Conservation (phyloP, 2,888 invertebrate species). For the Girardia tigrina region DNA sequence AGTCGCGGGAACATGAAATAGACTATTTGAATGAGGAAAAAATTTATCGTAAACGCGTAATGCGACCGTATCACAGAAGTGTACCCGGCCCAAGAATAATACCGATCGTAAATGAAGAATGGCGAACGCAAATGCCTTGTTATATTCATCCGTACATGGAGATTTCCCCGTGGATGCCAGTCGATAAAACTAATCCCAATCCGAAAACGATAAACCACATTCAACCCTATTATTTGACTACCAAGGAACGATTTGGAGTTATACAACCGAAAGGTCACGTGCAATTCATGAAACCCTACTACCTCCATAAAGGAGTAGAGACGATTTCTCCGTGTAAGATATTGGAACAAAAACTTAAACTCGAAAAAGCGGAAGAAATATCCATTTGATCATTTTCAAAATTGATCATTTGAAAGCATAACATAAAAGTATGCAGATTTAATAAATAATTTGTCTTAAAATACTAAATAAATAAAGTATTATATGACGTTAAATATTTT, state of each 20-base stretch:
- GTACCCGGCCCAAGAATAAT: slow-evolving; percentile 9
- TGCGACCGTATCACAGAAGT: neutral
- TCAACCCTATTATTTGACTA: neutral
- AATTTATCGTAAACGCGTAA: neutral
- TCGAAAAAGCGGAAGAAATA: too few species aligned
- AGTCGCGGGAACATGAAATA: too few species aligned
- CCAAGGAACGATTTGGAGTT: neutral
- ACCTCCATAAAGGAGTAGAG: neutral
- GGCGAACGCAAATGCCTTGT: slow-evolving; percentile 12
- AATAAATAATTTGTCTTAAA: too few species aligned
- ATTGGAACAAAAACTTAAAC: neutral
- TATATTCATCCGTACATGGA: neutral
- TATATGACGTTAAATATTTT: too few species aligned
- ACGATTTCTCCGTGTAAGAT: neutral
- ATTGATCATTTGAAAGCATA: too few species aligned
- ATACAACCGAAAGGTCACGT: neutral
- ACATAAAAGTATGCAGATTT: too few species aligned
- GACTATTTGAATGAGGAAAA: too few species aligned
- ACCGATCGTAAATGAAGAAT: neutral
- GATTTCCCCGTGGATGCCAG: neutral
- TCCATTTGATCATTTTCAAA: too few species aligned
- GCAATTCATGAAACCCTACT: neutral
- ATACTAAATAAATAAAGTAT: too few species aligned
- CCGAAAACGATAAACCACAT: neutral
- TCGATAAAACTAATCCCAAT: neutral